Percentiles rank a stretch among this genome's conserved stretches.
Evolutionary conservation across 2,797 vertebrate genomes (phyloP).

Genomic region (Hirundo rustica): DNA sequence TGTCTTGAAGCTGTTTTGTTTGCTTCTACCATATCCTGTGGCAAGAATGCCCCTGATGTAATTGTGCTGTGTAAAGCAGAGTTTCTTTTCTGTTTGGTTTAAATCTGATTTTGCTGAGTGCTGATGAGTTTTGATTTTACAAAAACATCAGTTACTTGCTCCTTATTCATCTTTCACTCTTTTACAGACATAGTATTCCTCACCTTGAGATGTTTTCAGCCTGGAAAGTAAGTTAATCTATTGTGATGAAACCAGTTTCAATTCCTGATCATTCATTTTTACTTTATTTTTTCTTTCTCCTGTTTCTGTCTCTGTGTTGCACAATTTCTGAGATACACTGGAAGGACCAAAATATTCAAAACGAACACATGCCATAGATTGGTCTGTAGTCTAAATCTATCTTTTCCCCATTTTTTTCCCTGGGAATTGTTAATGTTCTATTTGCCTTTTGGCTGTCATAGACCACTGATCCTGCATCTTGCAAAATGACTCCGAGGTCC

Average conservation of each 20-base stretch:
- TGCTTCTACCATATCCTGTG: background rate
- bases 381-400: background rate
- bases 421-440: background rate
- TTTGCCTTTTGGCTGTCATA: background rate
- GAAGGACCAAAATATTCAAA: background rate
- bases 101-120: background rate
- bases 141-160: background rate
- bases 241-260: background rate
- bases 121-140: background rate
- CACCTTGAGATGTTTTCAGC: background rate
- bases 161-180: background rate
- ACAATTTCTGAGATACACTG: background rate
- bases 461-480: background rate
- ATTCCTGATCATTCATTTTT: background rate
- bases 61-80: background rate
- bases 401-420: background rate
- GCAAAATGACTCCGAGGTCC: background rate
- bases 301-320: background rate
- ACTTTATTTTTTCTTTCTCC: background rate
- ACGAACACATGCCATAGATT: background rate
- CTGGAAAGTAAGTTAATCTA: background rate
- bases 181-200: background rate
- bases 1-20: background rate
- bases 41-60: background rate
- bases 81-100: background rate